Conservation (phyloP, 2,888 invertebrate species). For the Daptonema setosum region DNA sequence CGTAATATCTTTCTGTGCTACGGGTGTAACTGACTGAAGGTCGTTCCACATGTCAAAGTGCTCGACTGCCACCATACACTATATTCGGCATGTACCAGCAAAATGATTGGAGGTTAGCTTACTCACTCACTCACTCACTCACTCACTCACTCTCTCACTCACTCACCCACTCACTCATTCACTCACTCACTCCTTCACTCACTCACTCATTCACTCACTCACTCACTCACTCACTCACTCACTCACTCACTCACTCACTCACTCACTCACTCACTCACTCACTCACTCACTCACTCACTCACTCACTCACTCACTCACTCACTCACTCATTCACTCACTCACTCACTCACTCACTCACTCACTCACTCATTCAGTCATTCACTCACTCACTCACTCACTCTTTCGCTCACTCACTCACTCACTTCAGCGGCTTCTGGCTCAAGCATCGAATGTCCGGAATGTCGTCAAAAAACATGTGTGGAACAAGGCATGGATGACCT, state of each 20-base stretch:
- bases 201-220: background rate
- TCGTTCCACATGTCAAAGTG: slow-evolving; percentile 8
- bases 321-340: background rate
- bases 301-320: background rate
- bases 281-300: background rate
- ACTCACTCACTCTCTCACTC: background rate
- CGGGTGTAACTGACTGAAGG: slow-evolving; percentile 8
- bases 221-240: background rate
- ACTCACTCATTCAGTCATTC: background rate
- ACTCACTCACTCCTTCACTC: background rate
- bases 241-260: background rate
- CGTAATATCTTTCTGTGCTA: no score
- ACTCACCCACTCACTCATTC: background rate
- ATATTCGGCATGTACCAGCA: slow-evolving; percentile 4
- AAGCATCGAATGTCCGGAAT: slow-evolving; percentile 7
- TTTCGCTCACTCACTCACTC: background rate
- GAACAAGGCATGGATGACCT: slow-evolving; percentile 3
- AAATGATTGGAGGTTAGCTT: slow-evolving; percentile 1
- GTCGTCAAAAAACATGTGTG: slow-evolving; percentile 5
- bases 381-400: background rate
- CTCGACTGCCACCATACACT: slow-evolving; percentile 7
- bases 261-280: background rate
- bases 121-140: background rate
- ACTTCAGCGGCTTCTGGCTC: background rate
- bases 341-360: background rate